Percentiles rank a stretch among this genome's conserved stretches.
Evolutionary conservation across 2,888 invertebrate species (phyloP).

Genomic region (Eupithecia inturbata): DNA sequence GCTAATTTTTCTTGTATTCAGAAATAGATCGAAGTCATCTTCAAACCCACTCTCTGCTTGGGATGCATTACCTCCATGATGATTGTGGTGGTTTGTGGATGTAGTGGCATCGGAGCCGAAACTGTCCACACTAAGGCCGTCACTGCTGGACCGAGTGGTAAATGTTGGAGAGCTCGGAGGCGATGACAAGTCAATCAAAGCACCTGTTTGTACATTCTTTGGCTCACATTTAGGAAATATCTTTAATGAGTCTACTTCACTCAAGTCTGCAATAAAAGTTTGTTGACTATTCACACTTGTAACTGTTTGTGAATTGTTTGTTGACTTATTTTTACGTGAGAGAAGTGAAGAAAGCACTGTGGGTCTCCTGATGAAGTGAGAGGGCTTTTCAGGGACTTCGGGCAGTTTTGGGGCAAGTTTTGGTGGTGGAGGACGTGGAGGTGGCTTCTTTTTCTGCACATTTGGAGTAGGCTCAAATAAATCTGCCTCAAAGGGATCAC

Average conservation of each 20-base stretch:
- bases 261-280: slow-evolving; percentile 55
- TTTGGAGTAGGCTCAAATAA: slow-evolving; percentile 77
- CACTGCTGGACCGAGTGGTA: slow-evolving; percentile 89
- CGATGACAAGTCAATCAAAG: slow-evolving; percentile 88
- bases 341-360: slow-evolving; percentile 75
- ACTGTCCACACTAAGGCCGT: slow-evolving; percentile 89
- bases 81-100: slow-evolving; percentile 80
- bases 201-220: slow-evolving; percentile 77
- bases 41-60: slow-evolving; percentile 92
- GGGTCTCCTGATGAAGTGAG: slow-evolving; percentile 80
- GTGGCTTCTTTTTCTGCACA: slow-evolving; percentile 87
- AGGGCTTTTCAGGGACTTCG: slow-evolving; percentile 78
- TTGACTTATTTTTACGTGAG: slow-evolving; percentile 68
- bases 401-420: slow-evolving; percentile 73
- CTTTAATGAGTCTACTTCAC: slow-evolving; percentile 69
- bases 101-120: slow-evolving; percentile 89
- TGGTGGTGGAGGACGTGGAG: slow-evolving; percentile 89
- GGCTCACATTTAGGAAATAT: slow-evolving; percentile 79
- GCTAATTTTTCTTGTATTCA: slow-evolving; percentile 72
- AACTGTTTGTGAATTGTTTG: slow-evolving; percentile 46
- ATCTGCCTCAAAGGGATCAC: slow-evolving; percentile 80
- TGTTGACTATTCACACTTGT: slow-evolving; percentile 50
- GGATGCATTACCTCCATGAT: slow-evolving; percentile 86
- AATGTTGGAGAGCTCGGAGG: slow-evolving; percentile 90
- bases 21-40: slow-evolving; percentile 90